These are phyloP conservation scores for Anthoscopus minutus DNA, from an alignment of 2,113 vertebrate species.

Conservation along the genomic window DNA sequence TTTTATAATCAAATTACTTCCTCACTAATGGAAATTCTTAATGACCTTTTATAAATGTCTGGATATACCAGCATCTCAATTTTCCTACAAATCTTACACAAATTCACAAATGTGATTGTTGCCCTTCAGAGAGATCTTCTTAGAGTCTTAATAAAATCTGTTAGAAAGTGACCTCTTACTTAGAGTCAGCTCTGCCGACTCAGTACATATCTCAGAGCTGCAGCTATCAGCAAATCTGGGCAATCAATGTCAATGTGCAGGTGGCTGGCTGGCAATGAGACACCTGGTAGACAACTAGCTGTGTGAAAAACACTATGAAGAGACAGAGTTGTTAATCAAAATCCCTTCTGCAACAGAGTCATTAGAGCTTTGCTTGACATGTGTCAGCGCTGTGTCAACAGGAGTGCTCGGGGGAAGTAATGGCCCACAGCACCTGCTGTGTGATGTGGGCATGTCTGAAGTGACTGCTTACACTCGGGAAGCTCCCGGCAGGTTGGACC, in stretches of 20 bases:
- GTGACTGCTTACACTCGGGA: neutral
- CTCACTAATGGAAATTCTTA: neutral
- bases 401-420: neutral
- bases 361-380: neutral
- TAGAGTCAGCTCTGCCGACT: neutral
- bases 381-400: neutral
- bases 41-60: neutral
- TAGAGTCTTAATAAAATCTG: neutral
- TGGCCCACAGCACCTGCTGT: neutral
- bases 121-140: neutral
- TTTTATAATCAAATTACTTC: neutral
- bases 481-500: neutral
- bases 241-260: neutral
- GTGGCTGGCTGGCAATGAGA: neutral
- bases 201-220: neutral
- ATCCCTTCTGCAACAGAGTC: neutral
- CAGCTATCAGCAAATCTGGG: neutral
- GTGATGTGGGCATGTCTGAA: neutral
- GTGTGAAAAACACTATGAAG: neutral
- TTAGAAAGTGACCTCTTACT: neutral
- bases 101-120: neutral
- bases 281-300: neutral
- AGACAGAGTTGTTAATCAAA: neutral
- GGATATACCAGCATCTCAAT: neutral
- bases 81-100: neutral